Evolutionary conservation across 2,797 vertebrate genomes (phyloP), one percentile per base, ranked within the genome.

Genomic region (Rhabdomys pumilio): DNA sequence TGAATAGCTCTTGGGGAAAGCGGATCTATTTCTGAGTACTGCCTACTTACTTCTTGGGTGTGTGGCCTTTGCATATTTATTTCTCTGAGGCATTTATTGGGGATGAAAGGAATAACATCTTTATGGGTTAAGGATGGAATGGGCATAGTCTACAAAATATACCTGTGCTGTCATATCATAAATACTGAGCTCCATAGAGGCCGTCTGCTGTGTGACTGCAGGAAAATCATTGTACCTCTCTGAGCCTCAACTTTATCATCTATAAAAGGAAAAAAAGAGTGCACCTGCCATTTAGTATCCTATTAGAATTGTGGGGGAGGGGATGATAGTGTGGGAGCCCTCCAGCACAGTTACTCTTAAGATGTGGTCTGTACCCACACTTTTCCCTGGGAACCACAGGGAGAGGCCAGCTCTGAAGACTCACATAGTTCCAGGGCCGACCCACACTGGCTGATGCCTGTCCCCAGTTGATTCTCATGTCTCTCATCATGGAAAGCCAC

Each of bases 181-280:
- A 82, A 13, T 47, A n/a, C 47, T 67, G 55, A 79, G 63, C 47
- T n/a, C 55, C 59, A 65, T 55, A 26, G 29, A 76, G 63, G 34
- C 19, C 53, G 15, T 44, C 87, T 72, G 73, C 65, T 76, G 0
- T 77, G 47, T 38, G 67, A 41, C 34, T 53, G 6, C 38, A 50
- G 63, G 50, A 53, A 80, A 69, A 10, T 89, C 79, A 53, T 26
- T 53, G 44, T 44, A 84, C 34, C 24, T 95, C 73, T 65, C 55
- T 55, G 77, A 96, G 59, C 59, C 79, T 88, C 77, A 50, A 0
- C 61, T 72, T 92, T 19, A 47, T 85, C 75, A 67, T 85, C 6
- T 79, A 24, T 89, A 86, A 82, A 88, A 81, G 38, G 63, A 91
- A 29, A 77, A 94, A 77, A 94, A 79, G 80, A 67, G 47, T 47